These are phyloP conservation scores for Agrilus cyanescens DNA, from an alignment of 2,888 invertebrate species.

Conservation along the genomic window DNA sequence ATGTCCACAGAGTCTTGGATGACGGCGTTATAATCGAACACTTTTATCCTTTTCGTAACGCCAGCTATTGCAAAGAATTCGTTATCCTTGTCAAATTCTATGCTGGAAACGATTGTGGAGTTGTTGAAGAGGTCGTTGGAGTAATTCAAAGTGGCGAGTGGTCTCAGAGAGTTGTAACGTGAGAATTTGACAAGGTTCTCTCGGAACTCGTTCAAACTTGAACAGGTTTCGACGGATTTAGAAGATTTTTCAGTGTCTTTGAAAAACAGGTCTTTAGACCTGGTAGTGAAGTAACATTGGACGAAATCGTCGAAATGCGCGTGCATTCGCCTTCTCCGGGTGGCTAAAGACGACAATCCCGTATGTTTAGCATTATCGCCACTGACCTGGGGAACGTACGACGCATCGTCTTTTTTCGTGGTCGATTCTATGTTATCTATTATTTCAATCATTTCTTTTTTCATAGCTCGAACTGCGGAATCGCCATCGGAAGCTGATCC, in stretches of 20 bases:
- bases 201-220: slow-evolving; percentile 63
- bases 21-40: slow-evolving; percentile 80
- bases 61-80: slow-evolving; percentile 94
- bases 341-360: slow-evolving; percentile 43
- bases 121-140: slow-evolving; percentile 80
- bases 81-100: slow-evolving; percentile 92
- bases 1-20: slow-evolving; percentile 78
- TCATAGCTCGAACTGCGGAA: slow-evolving; percentile 40
- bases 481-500: slow-evolving; percentile 34
- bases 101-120: slow-evolving; percentile 79
- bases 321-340: slow-evolving; percentile 62
- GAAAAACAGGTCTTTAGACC: slow-evolving; percentile 62
- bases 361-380: slow-evolving; percentile 21
- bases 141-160: slow-evolving; percentile 79
- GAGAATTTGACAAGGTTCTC: slow-evolving; percentile 81
- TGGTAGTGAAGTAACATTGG: slow-evolving; percentile 70
- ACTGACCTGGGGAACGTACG: slow-evolving; percentile 19
- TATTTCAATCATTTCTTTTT: slow-evolving; percentile 43
- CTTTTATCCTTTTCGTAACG: slow-evolving; percentile 87
- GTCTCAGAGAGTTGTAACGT: slow-evolving; percentile 61
- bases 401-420: slow-evolving; percentile 23
- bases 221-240: slow-evolving; percentile 23
- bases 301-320: slow-evolving; percentile 85
- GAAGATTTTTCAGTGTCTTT: slow-evolving; percentile 27
- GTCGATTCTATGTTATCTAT: slow-evolving; percentile 44